These are phyloP conservation scores for Diorhabda elongata DNA, from an alignment of 1,140 invertebrate species.

Conservation along the genomic window DNA sequence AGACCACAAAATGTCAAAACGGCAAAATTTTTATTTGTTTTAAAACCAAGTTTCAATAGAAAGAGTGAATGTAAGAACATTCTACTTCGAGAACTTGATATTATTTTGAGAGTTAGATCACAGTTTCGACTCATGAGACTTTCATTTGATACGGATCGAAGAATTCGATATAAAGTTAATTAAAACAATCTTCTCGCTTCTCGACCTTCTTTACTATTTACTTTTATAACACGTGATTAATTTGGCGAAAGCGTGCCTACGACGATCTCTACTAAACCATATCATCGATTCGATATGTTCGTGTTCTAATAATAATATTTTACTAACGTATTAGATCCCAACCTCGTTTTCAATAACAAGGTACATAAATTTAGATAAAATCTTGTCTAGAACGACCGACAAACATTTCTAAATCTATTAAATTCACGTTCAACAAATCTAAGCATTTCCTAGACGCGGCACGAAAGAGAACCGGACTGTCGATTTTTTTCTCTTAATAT, in stretches of 20 bases:
- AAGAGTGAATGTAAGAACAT: too few relatives aligned
- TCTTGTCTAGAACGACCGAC: constrained; percentile 14
- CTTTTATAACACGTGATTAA: too few relatives aligned
- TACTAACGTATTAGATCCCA: not conserved
- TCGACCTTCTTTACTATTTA: too few relatives aligned
- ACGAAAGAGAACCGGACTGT: not conserved
- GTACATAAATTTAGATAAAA: constrained; percentile 15
- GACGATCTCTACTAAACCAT: not conserved
- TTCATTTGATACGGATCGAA: too few relatives aligned
- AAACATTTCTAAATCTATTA: constrained; percentile 18
- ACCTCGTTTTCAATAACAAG: constrained; percentile 10
- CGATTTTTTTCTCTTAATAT: constrained; percentile 6
- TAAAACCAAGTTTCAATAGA: too few relatives aligned
- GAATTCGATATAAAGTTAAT: too few relatives aligned
- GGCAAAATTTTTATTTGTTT: too few relatives aligned
- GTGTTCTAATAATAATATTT: constrained; percentile 1
- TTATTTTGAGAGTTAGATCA: too few relatives aligned
- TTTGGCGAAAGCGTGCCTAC: not conserved
- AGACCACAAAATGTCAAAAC: too few relatives aligned
- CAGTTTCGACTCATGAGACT: too few relatives aligned
- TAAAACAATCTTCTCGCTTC: too few relatives aligned
- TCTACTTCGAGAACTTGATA: too few relatives aligned
- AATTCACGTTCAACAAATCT: constrained; percentile 18
- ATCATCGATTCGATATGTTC: not conserved
- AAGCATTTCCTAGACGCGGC: constrained; percentile 14